Conservation (phyloP, 1,140 invertebrate genomes). For the Drosophila nebulosa region DNA sequence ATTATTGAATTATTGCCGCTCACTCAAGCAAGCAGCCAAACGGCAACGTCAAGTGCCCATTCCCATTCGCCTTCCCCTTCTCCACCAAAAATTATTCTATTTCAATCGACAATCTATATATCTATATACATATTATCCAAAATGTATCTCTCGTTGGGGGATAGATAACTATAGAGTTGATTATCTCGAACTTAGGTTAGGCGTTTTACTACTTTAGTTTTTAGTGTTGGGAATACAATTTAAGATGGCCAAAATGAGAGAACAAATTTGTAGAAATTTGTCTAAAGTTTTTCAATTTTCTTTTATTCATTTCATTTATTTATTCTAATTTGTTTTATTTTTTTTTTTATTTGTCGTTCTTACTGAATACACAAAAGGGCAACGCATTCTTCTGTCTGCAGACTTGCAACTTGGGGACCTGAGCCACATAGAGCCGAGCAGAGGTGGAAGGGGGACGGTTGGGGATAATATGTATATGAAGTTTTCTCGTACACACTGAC, state of each 20-base stretch:
- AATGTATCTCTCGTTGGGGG: too few species aligned
- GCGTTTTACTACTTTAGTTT: too few species aligned
- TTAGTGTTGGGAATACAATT: too few species aligned
- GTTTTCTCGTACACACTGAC: not conserved
- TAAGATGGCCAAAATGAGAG: too few species aligned
- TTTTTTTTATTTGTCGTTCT: not conserved
- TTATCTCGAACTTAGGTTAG: too few species aligned
- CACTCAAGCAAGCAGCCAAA: not conserved
- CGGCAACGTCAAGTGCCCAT: not conserved
- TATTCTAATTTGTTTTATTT: not conserved
- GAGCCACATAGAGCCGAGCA: not conserved
- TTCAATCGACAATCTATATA: too few species aligned
- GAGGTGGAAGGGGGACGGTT: too few species aligned
- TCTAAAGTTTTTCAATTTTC: conserved; percentile 8
- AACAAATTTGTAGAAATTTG: not conserved
- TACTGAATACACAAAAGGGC: conserved; percentile 25
- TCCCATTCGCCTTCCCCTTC: not conserved
- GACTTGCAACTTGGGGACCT: not conserved
- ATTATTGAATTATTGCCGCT: not conserved
- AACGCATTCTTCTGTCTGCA: conserved; percentile 19
- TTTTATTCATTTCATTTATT: not conserved
- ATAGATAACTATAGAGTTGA: not conserved
- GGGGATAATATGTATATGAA: conserved; percentile 3
- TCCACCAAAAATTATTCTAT: not conserved
- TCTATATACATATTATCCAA: too few species aligned